These are phyloP conservation scores for Ectropis crepuscularia DNA, from an alignment of 2,888 invertebrate genomes.

Conservation along the genomic window DNA sequence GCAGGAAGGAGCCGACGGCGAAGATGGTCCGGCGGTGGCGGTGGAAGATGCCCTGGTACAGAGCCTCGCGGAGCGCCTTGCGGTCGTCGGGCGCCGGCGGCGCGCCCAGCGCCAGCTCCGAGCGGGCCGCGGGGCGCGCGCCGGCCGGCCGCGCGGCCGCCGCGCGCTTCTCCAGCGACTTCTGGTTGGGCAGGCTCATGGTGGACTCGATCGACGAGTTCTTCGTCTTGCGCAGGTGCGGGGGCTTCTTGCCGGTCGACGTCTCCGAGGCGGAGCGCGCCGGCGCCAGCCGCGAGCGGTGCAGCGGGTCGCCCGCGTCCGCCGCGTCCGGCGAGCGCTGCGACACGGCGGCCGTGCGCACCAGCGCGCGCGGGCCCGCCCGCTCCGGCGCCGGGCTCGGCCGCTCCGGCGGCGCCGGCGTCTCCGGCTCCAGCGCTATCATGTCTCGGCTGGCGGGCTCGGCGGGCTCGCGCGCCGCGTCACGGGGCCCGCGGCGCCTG, in stretches of 20 bases:
- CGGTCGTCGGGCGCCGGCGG: conserved; percentile 85
- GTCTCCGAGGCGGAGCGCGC: conserved; percentile 78
- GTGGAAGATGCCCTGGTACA: conserved; percentile 92
- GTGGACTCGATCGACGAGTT: conserved; percentile 82
- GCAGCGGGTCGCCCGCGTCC: conserved; percentile 74
- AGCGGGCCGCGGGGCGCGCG: conserved; percentile 87
- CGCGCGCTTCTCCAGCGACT: conserved; percentile 81
- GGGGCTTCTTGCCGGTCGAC: conserved; percentile 72
- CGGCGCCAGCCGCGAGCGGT: conserved; percentile 78
- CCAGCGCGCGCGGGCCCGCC: conserved; percentile 81
- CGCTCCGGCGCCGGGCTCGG: conserved; percentile 74
- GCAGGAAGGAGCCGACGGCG: conserved; percentile 89
- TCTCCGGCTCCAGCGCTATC: conserved; percentile 72
- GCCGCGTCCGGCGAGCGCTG: conserved; percentile 86
- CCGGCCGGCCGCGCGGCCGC: conserved; percentile 81
- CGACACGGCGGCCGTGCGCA: conserved; percentile 85
- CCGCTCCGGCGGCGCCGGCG: conserved; percentile 71
- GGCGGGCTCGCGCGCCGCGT: conserved; percentile 69
- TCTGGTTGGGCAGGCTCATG: conserved; percentile 82
- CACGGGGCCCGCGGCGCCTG: conserved; percentile 79
- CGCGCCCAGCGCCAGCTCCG: conserved; percentile 82
- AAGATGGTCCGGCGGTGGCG: conserved; percentile 90
- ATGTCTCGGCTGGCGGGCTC: conserved; percentile 70
- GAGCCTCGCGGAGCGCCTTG: conserved; percentile 89
- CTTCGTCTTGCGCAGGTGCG: conserved; percentile 79